Evolutionary conservation across 64 coral and sea anemone genomes (phyloP), one percentile per base, ranked within the genome.

Genomic region (Trachythela sp.): DNA sequence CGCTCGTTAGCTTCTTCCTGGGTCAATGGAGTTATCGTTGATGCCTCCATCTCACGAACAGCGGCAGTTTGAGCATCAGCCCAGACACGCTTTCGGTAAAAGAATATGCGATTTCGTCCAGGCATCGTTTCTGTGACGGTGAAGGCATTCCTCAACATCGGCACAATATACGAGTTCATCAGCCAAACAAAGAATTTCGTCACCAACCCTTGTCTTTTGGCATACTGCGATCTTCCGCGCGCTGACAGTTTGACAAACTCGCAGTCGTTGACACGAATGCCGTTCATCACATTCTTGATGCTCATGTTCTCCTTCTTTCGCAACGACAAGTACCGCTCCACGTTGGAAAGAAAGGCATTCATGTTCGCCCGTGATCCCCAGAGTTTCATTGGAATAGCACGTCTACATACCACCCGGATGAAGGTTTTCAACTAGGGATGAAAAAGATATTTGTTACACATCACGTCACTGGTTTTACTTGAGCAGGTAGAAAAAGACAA

Each of bases 71-170:
- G 85, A 70, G 94, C 94, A 17, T 33, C 86, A 9, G 14, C 77
- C 95, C 95, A 97, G 3, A 92, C 91, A 36, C 86, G 90, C 32
- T 92, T 92, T 52, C 93, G 88, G 77, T 92, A 97, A 42, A 90
- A 97, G 42, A 87, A 77, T 0, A 92, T 35, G 10, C 54, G 84
- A 7, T 92, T 90, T 17, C 90, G 83, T 31, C 88, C 60, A 40
- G 60, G 67, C 4, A 70, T 83, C 51, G 77, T 89, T 84, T 97
- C 95, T 1, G 95, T 97, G 39, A 97, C 84, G 48, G 94, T 92
- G 67, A 97, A 97, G 43, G 90, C 92, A 77, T 50, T 88, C 29
- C 92, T 94, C 0, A 97, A 33, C 1, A 97, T 27, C 0, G 88
- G 56, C 88, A 92, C 88, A 22, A 97, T 51, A 80, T 94, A 97